Percentiles rank a stretch among this genome's conserved stretches.
Conservation (phyloP, 2,888 invertebrate species). For the Oligia strigilis region DNA sequence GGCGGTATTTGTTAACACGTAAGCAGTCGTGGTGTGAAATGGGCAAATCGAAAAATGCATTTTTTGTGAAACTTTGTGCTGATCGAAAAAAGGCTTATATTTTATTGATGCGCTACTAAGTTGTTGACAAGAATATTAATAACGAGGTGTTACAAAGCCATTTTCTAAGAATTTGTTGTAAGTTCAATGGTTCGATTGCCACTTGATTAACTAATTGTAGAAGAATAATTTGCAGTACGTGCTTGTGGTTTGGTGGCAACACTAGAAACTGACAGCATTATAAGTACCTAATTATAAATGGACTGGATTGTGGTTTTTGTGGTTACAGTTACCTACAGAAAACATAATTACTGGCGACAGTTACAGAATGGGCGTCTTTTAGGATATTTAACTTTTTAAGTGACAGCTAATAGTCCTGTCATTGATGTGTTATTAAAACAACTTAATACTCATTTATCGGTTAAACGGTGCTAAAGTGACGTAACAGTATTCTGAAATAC, state of each 20-base stretch:
- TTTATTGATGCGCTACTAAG: constrained; percentile 3
- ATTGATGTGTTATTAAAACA: constrained; percentile 16
- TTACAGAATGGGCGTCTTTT: constrained; percentile 35
- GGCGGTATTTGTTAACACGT: constrained; percentile 38
- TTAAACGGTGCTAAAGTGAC: constrained; percentile 20
- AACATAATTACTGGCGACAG: constrained; percentile 9
- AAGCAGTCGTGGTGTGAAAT: constrained; percentile 40
- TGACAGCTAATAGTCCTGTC: constrained; percentile 16
- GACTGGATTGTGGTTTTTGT: constrained; percentile 28
- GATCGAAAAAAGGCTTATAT: constrained; percentile 11
- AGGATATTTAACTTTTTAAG: constrained; percentile 37
- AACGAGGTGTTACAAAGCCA: constrained; percentile 20
- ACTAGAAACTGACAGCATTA: neutral
- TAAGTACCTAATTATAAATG: constrained; percentile 13
- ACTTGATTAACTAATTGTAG: constrained; percentile 20
- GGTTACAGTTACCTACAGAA: constrained; percentile 18
- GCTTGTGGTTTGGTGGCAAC: constrained; percentile 1
- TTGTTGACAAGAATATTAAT: constrained; percentile 42
- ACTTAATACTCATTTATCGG: constrained; percentile 12
- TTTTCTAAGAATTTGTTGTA: constrained; percentile 27
- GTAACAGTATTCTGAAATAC: neutral
- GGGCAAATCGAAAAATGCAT: constrained; percentile 22
- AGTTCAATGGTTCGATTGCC: constrained; percentile 4
- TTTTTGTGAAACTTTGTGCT: constrained; percentile 10
- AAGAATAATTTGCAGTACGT: constrained; percentile 16